Conservation (phyloP, 1,140 invertebrate genomes). For the Ips nitidus region DNA sequence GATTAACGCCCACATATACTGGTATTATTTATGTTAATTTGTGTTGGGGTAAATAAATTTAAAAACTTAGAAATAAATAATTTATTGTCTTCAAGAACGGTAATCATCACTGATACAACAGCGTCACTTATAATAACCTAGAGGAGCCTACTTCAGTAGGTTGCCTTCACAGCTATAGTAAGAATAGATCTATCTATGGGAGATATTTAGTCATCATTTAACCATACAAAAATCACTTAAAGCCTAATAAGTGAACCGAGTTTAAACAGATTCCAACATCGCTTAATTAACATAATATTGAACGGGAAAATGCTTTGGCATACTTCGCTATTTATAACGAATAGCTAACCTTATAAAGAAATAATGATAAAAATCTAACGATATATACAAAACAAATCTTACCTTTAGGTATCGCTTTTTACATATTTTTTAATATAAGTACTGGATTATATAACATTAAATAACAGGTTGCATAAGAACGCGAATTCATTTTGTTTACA, state of each 20-base stretch:
- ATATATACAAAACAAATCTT: slow-evolving; percentile 49
- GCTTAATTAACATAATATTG: slow-evolving; percentile 13
- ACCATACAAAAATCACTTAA: slow-evolving; percentile 20
- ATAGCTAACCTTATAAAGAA: slow-evolving; percentile 35
- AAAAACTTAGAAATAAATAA: slow-evolving; percentile 51
- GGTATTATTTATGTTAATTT: too few species aligned
- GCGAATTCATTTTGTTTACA: too few species aligned
- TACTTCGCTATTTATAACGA: slow-evolving; percentile 38
- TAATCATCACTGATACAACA: slow-evolving; percentile 45
- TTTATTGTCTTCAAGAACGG: slow-evolving; percentile 53
- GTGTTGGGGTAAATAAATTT: too few species aligned
- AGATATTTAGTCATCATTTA: slow-evolving; percentile 22
- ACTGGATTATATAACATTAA: slow-evolving; percentile 34
- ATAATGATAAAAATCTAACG: slow-evolving; percentile 44
- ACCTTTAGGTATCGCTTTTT: slow-evolving; percentile 15
- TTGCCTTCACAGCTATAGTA: slow-evolving; percentile 42
- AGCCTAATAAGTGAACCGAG: slow-evolving; percentile 22
- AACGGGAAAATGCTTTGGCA: slow-evolving; percentile 47
- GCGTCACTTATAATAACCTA: slow-evolving; percentile 37
- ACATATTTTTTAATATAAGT: slow-evolving; percentile 32
- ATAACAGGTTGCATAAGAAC: slow-evolving; percentile 11
- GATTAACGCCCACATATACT: slow-evolving; percentile 7
- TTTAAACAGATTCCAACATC: slow-evolving; percentile 25
- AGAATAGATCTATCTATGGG: slow-evolving; percentile 42
- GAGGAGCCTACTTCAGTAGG: slow-evolving; percentile 43